Conservation (phyloP, 2,797 vertebrate genomes). For the Sphenopsis melanotis region DNA sequence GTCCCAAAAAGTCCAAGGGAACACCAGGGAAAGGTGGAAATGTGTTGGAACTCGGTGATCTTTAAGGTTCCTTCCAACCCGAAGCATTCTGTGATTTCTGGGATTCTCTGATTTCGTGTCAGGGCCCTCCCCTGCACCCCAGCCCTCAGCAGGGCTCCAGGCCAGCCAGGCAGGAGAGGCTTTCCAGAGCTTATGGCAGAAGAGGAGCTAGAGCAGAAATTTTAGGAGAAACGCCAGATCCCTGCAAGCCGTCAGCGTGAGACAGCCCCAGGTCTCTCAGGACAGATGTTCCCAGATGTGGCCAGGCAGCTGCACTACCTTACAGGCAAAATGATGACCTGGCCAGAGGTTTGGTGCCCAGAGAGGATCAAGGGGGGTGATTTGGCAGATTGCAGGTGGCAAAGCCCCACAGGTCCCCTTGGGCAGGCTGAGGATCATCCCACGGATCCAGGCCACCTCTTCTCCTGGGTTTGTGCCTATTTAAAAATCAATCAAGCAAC, state of each 20-base stretch:
- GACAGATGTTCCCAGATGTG: constrained; percentile 11
- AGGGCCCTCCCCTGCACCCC: neutral
- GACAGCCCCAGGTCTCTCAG: neutral
- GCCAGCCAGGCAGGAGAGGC: neutral
- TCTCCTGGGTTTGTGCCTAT: neutral
- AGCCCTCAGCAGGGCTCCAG: neutral
- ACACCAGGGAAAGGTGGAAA: neutral
- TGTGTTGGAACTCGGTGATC: too few relatives aligned
- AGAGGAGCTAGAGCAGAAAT: neutral
- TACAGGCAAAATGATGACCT: neutral
- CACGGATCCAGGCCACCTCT: neutral
- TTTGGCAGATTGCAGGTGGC: neutral
- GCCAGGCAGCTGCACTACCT: neutral
- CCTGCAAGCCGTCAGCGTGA: neutral
- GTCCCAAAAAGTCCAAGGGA: neutral
- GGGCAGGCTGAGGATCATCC: neutral
- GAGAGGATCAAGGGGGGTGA: neutral
- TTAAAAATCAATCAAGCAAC: neutral
- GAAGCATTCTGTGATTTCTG: neutral
- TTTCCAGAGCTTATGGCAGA: neutral
- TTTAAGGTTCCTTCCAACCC: neutral
- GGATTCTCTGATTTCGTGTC: neutral
- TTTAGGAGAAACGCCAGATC: neutral
- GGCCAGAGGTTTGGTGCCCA: neutral
- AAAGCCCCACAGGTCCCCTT: neutral